Evolutionary conservation across 2,113 vertebrate genomes (phyloP).

Genomic region (Equus quagga): DNA sequence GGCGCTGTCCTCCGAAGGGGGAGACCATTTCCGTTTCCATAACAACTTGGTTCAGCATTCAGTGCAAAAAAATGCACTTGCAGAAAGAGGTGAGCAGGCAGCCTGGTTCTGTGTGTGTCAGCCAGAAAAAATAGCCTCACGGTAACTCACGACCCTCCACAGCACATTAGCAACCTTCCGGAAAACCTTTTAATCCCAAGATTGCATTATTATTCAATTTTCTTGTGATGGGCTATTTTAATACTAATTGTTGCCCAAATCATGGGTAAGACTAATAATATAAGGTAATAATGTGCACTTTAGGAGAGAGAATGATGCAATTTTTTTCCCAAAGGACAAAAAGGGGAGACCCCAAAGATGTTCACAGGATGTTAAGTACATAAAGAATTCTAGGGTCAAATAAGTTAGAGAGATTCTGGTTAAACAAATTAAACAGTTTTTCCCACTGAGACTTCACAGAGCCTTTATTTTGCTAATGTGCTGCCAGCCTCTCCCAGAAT

Average conservation of each 20-base stretch:
- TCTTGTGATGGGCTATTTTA: slow-evolving; percentile 60
- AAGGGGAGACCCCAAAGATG: slow-evolving; percentile 29
- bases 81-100: slow-evolving; percentile 60
- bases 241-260: slow-evolving; percentile 62
- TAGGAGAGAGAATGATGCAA: not conserved
- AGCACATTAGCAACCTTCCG: slow-evolving; percentile 67
- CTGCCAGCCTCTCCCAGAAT: not conserved
- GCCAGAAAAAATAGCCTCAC: not conserved
- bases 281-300: slow-evolving; percentile 60
- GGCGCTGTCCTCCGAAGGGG: slow-evolving; percentile 59
- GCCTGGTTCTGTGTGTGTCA: slow-evolving; percentile 30
- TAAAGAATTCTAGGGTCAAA: slow-evolving; percentile 48
- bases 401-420: slow-evolving; percentile 44
- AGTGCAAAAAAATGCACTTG: not conserved
- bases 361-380: slow-evolving; percentile 11
- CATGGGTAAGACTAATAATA: slow-evolving; percentile 49
- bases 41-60: slow-evolving; percentile 77
- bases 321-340: slow-evolving; percentile 50
- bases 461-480: not conserved
- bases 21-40: slow-evolving; percentile 78
- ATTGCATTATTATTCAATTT: slow-evolving; percentile 55
- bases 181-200: slow-evolving; percentile 62
- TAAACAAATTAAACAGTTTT: slow-evolving; percentile 54
- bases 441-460: not conserved
- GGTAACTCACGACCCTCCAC: not conserved